Conservation (phyloP, 2,113 vertebrate species). For the Dasyurus viverrinus region DNA sequence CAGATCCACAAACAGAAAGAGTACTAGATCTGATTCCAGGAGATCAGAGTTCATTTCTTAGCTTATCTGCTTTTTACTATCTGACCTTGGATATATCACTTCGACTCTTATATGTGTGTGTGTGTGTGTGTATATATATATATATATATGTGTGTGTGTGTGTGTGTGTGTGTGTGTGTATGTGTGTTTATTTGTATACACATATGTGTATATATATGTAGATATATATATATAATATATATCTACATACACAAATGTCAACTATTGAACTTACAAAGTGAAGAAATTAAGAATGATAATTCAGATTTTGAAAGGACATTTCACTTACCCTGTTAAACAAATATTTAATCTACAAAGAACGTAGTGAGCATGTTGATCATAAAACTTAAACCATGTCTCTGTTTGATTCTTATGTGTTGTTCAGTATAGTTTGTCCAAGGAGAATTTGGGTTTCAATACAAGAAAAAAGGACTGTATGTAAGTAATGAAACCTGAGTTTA, state of each 20-base stretch:
- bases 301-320: neutral
- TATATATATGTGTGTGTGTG: too few species aligned
- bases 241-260: neutral
- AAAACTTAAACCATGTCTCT: neutral
- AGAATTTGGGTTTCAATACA: neutral
- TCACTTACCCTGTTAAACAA: neutral
- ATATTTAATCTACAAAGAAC: neutral
- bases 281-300: neutral
- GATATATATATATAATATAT: neutral
- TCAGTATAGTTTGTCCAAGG: neutral
- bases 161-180: too few species aligned
- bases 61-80: neutral
- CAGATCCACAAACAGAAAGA: neutral
- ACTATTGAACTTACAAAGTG: neutral
- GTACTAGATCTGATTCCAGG: neutral
- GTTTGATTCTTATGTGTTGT: neutral
- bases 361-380: neutral
- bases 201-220: too few species aligned
- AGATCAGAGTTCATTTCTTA: neutral
- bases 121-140: too few species aligned
- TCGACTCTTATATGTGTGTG: neutral
- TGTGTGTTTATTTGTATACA: too few species aligned
- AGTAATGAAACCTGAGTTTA: neutral
- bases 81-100: neutral
- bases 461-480: neutral